phyloP scores from a whole-genome alignment of 2,888 invertebrate genomes.

The Clitarchus hookeri region DNA sequence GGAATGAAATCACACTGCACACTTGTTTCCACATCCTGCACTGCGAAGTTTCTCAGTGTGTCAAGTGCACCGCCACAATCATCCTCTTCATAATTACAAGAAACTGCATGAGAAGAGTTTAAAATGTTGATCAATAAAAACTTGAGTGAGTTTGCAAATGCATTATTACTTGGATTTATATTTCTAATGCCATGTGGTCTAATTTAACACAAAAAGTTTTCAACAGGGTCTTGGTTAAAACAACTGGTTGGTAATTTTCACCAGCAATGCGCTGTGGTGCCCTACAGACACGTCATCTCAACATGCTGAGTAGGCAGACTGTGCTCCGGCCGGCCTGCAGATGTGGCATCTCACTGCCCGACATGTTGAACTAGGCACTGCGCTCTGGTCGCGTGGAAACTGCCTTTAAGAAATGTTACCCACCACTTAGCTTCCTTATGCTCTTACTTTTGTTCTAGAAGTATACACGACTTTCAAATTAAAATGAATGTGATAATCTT shows the following conservation, averaged over 20 bases:
- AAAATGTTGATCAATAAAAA: background rate
- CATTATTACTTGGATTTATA: background rate
- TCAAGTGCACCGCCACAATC: background rate
- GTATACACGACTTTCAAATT: too few relatives aligned
- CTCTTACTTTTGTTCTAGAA: too few relatives aligned
- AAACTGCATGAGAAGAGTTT: background rate
- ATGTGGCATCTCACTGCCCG: too few relatives aligned
- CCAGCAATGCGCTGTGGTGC: too few relatives aligned
- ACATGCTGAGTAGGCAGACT: too few relatives aligned
- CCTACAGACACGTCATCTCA: too few relatives aligned
- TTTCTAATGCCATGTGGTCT: background rate
- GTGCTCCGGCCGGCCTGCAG: too few relatives aligned
- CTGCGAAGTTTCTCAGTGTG: background rate
- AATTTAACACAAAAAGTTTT: background rate
- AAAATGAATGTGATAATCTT: too few relatives aligned
- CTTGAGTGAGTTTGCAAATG: background rate
- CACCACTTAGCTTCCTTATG: too few relatives aligned
- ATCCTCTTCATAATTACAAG: background rate
- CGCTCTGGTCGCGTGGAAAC: too few relatives aligned
- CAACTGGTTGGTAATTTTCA: background rate
- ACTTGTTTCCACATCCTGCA: background rate
- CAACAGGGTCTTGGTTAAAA: background rate
- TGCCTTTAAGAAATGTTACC: too few relatives aligned
- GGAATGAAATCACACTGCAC: background rate
- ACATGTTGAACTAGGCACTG: too few relatives aligned